Conservation (phyloP, 53 echinoderm and acorn worm species). For the Glandiceps talaboti region DNA sequence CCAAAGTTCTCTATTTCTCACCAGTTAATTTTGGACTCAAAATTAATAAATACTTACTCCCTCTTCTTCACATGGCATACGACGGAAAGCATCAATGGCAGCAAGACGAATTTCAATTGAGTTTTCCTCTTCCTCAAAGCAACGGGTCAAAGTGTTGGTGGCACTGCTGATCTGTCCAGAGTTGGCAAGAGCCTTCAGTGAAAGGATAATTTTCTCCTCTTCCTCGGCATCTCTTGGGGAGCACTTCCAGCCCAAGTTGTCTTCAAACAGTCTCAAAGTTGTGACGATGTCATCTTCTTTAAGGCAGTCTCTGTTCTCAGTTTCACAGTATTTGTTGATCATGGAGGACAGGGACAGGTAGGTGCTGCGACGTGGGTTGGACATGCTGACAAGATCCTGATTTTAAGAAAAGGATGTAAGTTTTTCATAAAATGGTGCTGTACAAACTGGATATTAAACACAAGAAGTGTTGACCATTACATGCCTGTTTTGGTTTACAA, state of each 20-base stretch:
- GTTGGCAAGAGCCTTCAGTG: constrained; percentile 55
- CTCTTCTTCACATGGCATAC: constrained; percentile 37
- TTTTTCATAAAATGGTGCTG: too few relatives aligned
- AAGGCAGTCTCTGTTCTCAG: constrained; percentile 31
- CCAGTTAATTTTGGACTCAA: too few relatives aligned
- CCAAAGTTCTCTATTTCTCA: too few relatives aligned
- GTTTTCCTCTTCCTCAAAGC: constrained; percentile 24
- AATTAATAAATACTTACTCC: too few relatives aligned
- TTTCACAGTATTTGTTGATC: constrained; percentile 49
- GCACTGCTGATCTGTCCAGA: constrained; percentile 32
- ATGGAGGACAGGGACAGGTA: constrained; percentile 53
- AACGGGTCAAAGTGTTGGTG: constrained; percentile 19
- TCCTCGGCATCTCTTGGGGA: constrained; percentile 21
- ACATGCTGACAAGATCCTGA: not conserved
- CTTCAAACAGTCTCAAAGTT: constrained; percentile 40
- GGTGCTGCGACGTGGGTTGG: not conserved
- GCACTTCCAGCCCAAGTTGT: constrained; percentile 35
- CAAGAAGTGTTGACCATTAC: too few relatives aligned
- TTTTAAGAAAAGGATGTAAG: too few relatives aligned
- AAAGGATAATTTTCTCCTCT: constrained; percentile 30
- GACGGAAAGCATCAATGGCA: constrained; percentile 37
- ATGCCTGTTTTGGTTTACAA: too few relatives aligned
- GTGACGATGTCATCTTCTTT: constrained; percentile 18
- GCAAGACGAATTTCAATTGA: constrained; percentile 46
- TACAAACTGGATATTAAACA: too few relatives aligned